Evolutionary conservation across 2,888 invertebrate species (phyloP).

Genomic region (Autographa pulchrina): DNA sequence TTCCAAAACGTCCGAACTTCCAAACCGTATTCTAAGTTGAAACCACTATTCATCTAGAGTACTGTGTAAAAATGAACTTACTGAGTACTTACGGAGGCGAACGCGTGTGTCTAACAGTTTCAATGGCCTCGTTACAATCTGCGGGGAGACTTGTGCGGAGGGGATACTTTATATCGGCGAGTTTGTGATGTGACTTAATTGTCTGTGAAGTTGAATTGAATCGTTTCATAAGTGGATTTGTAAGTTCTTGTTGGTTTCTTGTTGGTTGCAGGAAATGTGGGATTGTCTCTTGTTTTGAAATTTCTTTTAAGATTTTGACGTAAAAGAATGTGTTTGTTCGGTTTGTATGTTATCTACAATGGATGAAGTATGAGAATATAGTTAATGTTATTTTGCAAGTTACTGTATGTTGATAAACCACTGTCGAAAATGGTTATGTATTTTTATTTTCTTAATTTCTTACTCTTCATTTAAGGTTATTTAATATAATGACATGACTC

Average conservation of each 20-base stretch:
- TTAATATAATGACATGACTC: too few species aligned
- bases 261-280: background rate
- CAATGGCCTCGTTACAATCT: constrained; percentile 30
- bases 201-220: constrained; percentile 48
- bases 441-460: too few species aligned
- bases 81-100: constrained; percentile 41
- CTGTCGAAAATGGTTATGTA: too few species aligned
- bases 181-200: constrained; percentile 42
- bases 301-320: background rate
- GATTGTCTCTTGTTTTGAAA: background rate
- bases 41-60: constrained; percentile 28
- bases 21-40: constrained; percentile 16
- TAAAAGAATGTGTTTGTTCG: background rate
- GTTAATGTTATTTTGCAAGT: too few species aligned
- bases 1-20: background rate
- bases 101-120: constrained; percentile 53
- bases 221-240: constrained; percentile 19
- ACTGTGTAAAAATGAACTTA: constrained; percentile 55
- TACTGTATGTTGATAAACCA: too few species aligned
- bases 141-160: constrained; percentile 19
- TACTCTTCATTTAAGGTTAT: too few species aligned
- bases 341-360: too few species aligned
- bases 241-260: background rate
- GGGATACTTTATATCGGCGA: constrained; percentile 38
- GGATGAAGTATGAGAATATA: too few species aligned